Evolutionary conservation across 2,888 invertebrate species (phyloP).

Genomic region (Stictocephala bisonia): DNA sequence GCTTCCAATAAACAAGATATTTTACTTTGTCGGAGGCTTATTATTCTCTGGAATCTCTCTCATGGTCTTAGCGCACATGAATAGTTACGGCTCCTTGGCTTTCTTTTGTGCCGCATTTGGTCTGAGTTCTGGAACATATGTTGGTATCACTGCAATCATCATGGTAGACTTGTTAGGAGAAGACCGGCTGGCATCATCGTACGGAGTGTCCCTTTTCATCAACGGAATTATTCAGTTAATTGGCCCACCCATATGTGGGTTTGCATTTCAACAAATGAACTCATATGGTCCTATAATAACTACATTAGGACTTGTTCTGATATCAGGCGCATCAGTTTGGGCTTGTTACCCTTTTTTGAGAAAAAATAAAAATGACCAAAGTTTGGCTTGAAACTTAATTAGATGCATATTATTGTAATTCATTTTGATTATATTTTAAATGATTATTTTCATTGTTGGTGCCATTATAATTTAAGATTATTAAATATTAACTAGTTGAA

Average conservation of each 20-base stretch:
- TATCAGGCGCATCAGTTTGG: constrained; percentile 81
- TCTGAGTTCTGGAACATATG: constrained; percentile 84
- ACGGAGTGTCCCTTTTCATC: constrained; percentile 86
- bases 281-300: constrained; percentile 80
- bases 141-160: constrained; percentile 87
- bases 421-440: no score
- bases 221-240: constrained; percentile 84
- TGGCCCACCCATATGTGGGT: constrained; percentile 86
- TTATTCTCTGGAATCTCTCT: constrained; percentile 81
- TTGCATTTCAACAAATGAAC: constrained; percentile 73
- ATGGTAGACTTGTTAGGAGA: constrained; percentile 90
- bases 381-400: background rate
- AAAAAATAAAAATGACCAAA: constrained; percentile 57
- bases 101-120: constrained; percentile 82
- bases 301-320: constrained; percentile 77
- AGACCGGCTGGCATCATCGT: constrained; percentile 85
- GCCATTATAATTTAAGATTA: no score
- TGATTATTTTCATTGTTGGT: no score
- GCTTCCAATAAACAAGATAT: constrained; percentile 80
- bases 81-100: constrained; percentile 72
- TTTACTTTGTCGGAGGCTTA: constrained; percentile 84
- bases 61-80: constrained; percentile 74
- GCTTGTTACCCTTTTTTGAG: constrained; percentile 78
- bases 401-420: no score
- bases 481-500: no score